Evolutionary conservation across 2,888 invertebrate genomes (phyloP).

Genomic region (Campoplex nolae): DNA sequence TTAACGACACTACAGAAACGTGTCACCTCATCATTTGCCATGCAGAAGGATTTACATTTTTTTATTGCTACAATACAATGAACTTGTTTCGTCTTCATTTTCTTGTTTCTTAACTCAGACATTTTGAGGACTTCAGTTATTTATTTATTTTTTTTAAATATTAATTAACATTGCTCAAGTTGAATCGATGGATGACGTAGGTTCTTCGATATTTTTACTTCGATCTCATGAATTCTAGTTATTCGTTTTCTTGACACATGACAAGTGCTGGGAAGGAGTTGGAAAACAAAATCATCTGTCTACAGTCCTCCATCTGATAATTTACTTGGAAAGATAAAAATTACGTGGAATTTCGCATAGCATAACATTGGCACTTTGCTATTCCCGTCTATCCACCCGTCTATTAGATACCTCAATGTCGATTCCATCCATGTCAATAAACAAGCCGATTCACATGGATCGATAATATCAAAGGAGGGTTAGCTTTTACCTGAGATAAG

Average conservation of each 20-base stretch:
- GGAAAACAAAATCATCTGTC: background rate
- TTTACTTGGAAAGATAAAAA: background rate
- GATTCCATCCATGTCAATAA: background rate
- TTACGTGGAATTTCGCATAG: background rate
- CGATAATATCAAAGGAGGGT: background rate
- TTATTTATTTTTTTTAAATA: background rate
- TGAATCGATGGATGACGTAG: background rate
- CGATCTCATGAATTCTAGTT: background rate
- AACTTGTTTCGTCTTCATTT: background rate
- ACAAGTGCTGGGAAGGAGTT: background rate
- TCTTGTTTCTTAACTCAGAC: background rate
- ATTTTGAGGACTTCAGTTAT: background rate
- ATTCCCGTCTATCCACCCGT: constrained; percentile 8
- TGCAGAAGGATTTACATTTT: background rate
- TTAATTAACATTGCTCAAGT: too few relatives aligned
- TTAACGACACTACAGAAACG: background rate
- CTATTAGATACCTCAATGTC: background rate
- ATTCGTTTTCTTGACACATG: background rate
- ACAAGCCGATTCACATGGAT: background rate
- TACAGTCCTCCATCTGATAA: background rate
- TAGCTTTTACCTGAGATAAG: background rate
- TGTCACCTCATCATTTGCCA: background rate
- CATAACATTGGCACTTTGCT: background rate
- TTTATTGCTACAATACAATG: background rate
- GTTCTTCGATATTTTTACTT: background rate